Base-by-base conservation (phyloP, 2,113 vertebrate genomes). In the Solea senegalensis region DNA sequence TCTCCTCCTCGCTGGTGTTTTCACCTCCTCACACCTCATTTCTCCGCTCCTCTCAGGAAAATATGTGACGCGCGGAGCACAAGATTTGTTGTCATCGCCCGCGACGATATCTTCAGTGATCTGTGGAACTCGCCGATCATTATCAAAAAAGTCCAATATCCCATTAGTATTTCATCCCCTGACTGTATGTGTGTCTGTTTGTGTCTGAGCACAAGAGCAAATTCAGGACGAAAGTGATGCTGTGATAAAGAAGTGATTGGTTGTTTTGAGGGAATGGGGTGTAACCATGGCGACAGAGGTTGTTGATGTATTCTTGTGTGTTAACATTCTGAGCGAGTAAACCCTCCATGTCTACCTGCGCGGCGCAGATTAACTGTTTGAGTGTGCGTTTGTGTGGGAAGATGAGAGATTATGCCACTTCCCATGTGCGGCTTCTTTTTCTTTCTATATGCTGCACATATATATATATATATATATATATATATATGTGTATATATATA, bases 301-400 rank as follows among this genome's bases (percentile, higher is more conserved):
- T 81, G 84, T 74, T 80, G 70, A 80, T 81, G 79, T 76, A 67
- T 78, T 63, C 51, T 28, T n/a, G 55, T 16, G 26, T 56, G 85
- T 89, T 88, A 87, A 63, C 86, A 88, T 87, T 78, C 78, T 2
- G 39, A 59, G 74, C 55, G 70, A 64, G 80, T 85, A 76, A 11
- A 51, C 77, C 69, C 74, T 65, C 72, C 74, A 2, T 65, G 64
- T 76, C 76, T 78, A 77, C 68, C 73, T 88, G 70, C 63, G 43
- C 54, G 74, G 69, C 56, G 74, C 74, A 82, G 76, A 84, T 88
- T 69, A 82, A 54, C 56, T 16, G 14, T 55, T 16, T 53, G 65
- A 39, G 27, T 70, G 59, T 74, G 40, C 55, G 52, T 69, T 1
- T 72, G 59, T 71, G 60, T 84, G 61, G 21, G 46, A 59, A 49